Percentiles rank a stretch among this genome's conserved stretches.
Conservation (phyloP, 2,888 invertebrate genomes). For the Conus canariensis region DNA sequence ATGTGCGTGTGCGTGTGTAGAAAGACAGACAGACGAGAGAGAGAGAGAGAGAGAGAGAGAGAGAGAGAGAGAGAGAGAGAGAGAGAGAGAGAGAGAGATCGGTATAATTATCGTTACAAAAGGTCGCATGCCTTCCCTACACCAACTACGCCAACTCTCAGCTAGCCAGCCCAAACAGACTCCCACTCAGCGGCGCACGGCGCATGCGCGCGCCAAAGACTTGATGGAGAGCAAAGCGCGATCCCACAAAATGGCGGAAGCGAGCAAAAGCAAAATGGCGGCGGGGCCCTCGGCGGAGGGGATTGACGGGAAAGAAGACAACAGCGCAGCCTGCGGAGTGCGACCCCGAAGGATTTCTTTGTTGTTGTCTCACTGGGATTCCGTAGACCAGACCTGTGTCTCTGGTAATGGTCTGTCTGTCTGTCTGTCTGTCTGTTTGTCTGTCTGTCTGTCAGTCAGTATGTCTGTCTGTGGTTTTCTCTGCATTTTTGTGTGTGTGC, state of each 20-base stretch:
- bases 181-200: no score
- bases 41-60: no score
- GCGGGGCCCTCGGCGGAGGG: not conserved
- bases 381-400: slow-evolving; percentile 55
- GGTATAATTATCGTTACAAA: no score
- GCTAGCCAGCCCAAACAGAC: no score
- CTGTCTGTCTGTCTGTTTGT: not conserved
- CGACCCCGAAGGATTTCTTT: slow-evolving; percentile 53
- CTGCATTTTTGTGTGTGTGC: not conserved
- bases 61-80: no score
- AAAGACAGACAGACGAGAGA: no score
- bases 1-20: no score
- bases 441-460: not conserved
- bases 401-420: slow-evolving; percentile 36
- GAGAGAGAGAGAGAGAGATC: no score
- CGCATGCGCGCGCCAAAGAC: no score
- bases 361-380: slow-evolving; percentile 68
- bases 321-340: not conserved
- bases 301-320: not conserved
- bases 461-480: not conserved
- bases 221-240: not conserved
- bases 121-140: no score
- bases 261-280: slow-evolving; percentile 9
- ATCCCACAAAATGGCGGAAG: not conserved
- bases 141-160: no score